phyloP scores from a whole-genome alignment of 2,113 vertebrate species.

The Diadophis punctatus region DNA sequence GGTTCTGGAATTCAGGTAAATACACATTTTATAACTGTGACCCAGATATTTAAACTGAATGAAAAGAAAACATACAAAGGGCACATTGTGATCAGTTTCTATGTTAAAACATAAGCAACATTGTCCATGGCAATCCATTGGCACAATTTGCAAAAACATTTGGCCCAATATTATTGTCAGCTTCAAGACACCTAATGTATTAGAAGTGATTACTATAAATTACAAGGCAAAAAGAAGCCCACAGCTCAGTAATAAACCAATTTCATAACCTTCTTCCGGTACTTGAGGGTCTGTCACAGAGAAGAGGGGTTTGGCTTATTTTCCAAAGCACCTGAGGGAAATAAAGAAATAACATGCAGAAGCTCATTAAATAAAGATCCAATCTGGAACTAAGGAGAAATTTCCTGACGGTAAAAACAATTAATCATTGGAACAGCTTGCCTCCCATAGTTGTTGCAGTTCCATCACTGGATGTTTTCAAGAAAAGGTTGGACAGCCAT shows the following conservation, averaged over 20 bases:
- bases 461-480: background rate
- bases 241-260: background rate
- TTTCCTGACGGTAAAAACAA: too few species aligned
- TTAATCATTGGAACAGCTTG: too few species aligned
- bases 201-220: background rate
- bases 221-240: background rate
- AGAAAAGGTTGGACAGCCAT: too few species aligned
- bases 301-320: too few species aligned
- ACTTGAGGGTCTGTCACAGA: too few species aligned
- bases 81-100: background rate
- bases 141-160: background rate
- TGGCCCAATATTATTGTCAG: background rate
- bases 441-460: background rate
- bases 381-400: too few species aligned
- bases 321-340: too few species aligned
- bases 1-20: background rate
- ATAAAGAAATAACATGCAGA: too few species aligned
- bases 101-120: background rate
- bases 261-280: background rate
- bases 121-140: background rate
- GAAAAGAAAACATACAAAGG: background rate
- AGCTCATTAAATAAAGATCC: too few species aligned
- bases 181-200: background rate
- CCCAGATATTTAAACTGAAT: background rate
- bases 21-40: background rate